A percentile compares a stretch with the other conserved stretches of the same genome.
These are phyloP conservation scores for Euwallacea similis DNA, from an alignment of 1,140 invertebrate genomes.

Conservation along the genomic window DNA sequence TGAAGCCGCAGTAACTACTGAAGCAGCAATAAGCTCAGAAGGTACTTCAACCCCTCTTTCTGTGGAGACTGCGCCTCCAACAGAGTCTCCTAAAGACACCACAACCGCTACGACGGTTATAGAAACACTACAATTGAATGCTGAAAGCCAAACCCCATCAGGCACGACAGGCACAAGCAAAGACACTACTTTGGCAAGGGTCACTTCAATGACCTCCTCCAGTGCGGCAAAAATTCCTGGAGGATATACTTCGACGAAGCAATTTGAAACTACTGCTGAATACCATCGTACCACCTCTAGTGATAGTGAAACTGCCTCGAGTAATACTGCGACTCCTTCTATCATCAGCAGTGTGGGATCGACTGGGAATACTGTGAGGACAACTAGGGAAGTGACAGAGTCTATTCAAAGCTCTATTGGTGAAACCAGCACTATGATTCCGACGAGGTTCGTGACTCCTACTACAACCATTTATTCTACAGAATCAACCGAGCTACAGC, in stretches of 20 bases:
- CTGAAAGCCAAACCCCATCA: neutral
- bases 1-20: neutral
- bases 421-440: neutral
- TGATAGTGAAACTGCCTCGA: slow-evolving; percentile 1
- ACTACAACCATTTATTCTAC: no score
- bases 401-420: neutral
- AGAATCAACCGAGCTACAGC: no score
- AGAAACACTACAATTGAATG: neutral
- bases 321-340: neutral
- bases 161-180: neutral
- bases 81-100: neutral
- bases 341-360: neutral
- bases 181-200: neutral
- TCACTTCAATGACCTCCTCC: neutral
- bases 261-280: neutral
- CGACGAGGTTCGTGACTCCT: no score
- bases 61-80: neutral
- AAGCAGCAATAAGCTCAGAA: neutral
- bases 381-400: slow-evolving; percentile 23
- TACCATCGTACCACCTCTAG: neutral
- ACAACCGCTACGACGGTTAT: neutral
- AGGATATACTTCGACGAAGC: slow-evolving; percentile 13
- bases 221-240: neutral
- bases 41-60: neutral
- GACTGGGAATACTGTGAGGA: slow-evolving; percentile 8